A percentile compares a stretch with the other conserved stretches of the same genome.
Conservation (phyloP, 2,113 vertebrate genomes). For the Leucosticte australis region DNA sequence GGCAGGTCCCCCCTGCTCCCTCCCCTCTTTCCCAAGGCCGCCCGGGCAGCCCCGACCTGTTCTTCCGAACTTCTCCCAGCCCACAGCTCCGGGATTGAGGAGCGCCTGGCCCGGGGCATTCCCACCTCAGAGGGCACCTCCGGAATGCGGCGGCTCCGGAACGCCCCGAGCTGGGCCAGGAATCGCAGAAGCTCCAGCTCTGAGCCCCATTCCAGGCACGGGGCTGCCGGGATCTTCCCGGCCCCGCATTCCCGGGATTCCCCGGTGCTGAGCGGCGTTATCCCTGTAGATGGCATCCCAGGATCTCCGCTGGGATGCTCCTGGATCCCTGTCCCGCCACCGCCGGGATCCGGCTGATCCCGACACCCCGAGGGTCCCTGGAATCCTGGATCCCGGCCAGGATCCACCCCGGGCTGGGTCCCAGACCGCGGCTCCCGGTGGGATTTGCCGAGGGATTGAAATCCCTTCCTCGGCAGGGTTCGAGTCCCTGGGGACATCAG, state of each 20-base stretch:
- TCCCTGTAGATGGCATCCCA: slow-evolving; percentile 33
- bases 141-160: slow-evolving; percentile 25
- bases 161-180: not conserved
- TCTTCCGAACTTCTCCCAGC: slow-evolving; percentile 47
- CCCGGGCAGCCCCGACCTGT: slow-evolving; percentile 49
- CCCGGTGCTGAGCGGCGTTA: not conserved
- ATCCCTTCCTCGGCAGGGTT: not conserved
- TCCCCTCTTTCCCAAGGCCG: not conserved
- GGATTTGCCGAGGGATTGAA: not conserved
- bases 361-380: fast-evolving
- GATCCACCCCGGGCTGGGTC: not conserved
- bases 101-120: slow-evolving; percentile 48
- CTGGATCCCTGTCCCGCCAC: fast-evolving
- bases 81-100: slow-evolving; percentile 2
- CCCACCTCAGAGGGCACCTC: slow-evolving; percentile 48
- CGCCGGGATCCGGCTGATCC: not conserved
- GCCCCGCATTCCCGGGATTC: not conserved
- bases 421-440: not conserved
- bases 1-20: not conserved
- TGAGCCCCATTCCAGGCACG: not conserved
- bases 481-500: not conserved
- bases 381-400: not conserved
- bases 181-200: not conserved
- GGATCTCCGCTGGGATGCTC: not conserved
- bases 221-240: not conserved